Conservation (phyloP, 2,888 invertebrate species). For the Meloe dianella region DNA sequence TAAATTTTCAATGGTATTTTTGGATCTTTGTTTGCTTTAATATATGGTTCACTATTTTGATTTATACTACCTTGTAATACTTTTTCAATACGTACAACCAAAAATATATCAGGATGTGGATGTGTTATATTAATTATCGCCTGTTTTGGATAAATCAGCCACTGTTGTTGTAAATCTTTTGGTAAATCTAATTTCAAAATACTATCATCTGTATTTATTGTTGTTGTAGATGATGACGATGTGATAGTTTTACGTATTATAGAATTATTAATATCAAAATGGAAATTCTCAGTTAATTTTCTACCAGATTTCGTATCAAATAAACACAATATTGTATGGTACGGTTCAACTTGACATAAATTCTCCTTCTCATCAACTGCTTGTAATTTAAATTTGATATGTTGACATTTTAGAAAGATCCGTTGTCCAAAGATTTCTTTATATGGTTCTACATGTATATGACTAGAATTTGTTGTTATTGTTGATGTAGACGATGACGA, state of each 20-base stretch:
- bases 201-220: conserved; percentile 52
- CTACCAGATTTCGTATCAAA: conserved; percentile 87
- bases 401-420: conserved; percentile 82
- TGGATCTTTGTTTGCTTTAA: conserved; percentile 81
- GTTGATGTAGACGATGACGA: conserved; percentile 27
- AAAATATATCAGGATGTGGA: conserved; percentile 88
- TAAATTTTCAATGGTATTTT: conserved; percentile 81
- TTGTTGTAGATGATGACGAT: conserved; percentile 36
- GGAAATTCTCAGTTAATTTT: conserved; percentile 93
- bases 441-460: conserved; percentile 70
- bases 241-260: conserved; percentile 68
- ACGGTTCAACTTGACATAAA: conserved; percentile 86
- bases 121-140: conserved; percentile 88
- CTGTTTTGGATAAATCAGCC: conserved; percentile 72
- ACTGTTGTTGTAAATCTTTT: conserved; percentile 73
- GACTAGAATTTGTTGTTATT: conserved; percentile 51
- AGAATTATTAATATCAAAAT: conserved; percentile 83
- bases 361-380: conserved; percentile 79
- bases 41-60: conserved; percentile 85
- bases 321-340: conserved; percentile 85
- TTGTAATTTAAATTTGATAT: conserved; percentile 83
- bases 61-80: conserved; percentile 88
- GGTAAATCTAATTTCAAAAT: conserved; percentile 69
- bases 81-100: conserved; percentile 93
- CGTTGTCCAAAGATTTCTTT: conserved; percentile 88